Evolutionary conservation across 2,888 invertebrate species (phyloP), one percentile per base, ranked within the genome.

Genomic region (Tetheella fluctuosa): DNA sequence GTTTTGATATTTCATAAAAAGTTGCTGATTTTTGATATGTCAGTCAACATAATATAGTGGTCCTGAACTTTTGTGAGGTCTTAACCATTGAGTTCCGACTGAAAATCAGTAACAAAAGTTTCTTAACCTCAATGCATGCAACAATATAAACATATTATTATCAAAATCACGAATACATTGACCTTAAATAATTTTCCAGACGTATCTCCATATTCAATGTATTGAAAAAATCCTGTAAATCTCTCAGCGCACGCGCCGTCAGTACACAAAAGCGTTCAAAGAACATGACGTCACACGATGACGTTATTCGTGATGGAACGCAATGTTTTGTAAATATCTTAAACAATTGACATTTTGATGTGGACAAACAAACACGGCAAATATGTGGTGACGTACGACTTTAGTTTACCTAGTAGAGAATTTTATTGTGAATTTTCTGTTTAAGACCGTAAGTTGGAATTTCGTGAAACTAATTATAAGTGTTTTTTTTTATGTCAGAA

Each of bases 341-440:
- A 77, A 72, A 89, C 89, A 89, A 89, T 88, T 67, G 77, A 71
- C 71, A 80, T 75, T 83, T 80, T 81, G 79, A 81, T 78, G 79
- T 78, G 61, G 67, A 83, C 74, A 85, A 87, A 89, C 80, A 88
- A 83, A 81, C 78, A 74, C 23, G 48, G 63, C 68, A 76, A 78
- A 71, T 77, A 81, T 80, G 74, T 70, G 67, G 67, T 78, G 80
- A 77, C 68, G 69, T 65, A 59, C 42, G 17, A 58, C 63, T 59
- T 13, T 37, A 52, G 7, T 20, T n/a, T 5, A 23, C 2, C 25
- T 30, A 5, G 7, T 30, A 34, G 13, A 34, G 34, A 34, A 34
- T 13, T 34, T 34, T n/a, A n/a, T n/a, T n/a, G n/a, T 13, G 34
- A 13, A 34, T 34, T 34, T 34, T 34, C 34, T 13, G 13, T 13